Evolutionary conservation across 2,888 invertebrate species (phyloP).

Genomic region (Halocaridina rubra): DNA sequence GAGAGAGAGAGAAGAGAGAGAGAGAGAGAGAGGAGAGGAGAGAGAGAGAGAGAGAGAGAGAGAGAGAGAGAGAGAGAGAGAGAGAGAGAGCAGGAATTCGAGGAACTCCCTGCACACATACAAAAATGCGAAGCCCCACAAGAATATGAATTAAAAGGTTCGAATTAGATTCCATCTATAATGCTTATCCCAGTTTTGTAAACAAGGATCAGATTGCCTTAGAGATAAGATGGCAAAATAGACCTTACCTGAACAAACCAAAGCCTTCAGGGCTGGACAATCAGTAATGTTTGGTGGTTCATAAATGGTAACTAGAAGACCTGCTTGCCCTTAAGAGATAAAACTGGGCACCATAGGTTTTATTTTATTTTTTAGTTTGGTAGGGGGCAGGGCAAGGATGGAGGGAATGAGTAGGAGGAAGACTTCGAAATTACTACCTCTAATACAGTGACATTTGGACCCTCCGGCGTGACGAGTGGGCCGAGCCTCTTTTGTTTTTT

Average conservation of each 20-base stretch:
- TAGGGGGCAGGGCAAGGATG: neutral
- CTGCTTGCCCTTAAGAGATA: conserved; percentile 23
- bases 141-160: conserved; percentile 34
- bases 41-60: conserved; percentile 10
- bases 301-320: conserved; percentile 44
- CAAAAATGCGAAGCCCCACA: too few species aligned
- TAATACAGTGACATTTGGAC: conserved; percentile 42
- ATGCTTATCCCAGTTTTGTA: neutral
- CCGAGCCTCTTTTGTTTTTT: neutral
- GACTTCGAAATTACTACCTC: conserved; percentile 41
- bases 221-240: neutral
- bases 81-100: neutral
- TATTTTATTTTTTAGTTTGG: too few species aligned
- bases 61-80: conserved; percentile 4
- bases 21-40: conserved; percentile 5
- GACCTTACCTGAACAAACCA: conserved; percentile 23
- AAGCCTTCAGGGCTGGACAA: conserved; percentile 25
- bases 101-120: too few species aligned
- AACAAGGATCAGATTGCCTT: conserved; percentile 39
- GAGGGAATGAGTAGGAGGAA: conserved; percentile 21
- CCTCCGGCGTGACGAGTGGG: conserved; percentile 29
- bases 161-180: neutral
- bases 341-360: conserved; percentile 28
- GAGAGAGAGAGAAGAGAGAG: conserved; percentile 12
- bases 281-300: conserved; percentile 41